phyloP scores from a whole-genome alignment of 1,140 invertebrate genomes.

The Drosophila kepulauana region DNA sequence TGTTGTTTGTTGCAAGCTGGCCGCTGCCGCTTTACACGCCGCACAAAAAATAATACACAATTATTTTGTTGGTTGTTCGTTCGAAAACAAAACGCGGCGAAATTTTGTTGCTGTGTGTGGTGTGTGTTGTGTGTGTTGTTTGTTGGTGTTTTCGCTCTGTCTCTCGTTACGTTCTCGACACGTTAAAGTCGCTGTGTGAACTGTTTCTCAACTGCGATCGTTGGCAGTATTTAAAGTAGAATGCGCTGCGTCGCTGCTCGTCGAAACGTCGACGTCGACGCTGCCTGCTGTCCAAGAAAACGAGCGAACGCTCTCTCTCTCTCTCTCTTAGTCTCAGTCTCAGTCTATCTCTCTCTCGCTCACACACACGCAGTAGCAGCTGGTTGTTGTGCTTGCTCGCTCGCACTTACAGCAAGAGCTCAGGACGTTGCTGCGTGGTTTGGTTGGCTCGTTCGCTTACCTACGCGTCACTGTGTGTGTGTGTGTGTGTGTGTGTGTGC shows the following conservation, averaged over 20 bases:
- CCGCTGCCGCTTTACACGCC: conserved; percentile 35
- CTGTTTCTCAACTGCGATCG: conserved; percentile 84
- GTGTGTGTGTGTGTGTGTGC: conserved; percentile 35
- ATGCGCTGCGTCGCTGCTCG: conserved; percentile 65
- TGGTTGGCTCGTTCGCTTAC: conserved; percentile 72
- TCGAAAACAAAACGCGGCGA: conserved; percentile 30
- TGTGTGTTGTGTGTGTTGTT: too few species aligned
- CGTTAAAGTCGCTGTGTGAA: conserved; percentile 84
- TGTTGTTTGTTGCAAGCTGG: conserved; percentile 16
- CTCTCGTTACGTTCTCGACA: conserved; percentile 74
- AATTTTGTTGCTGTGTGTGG: neutral
- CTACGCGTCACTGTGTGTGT: conserved; percentile 45
- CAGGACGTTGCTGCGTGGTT: conserved; percentile 63
- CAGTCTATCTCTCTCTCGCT: conserved; percentile 2
- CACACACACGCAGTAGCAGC: conserved; percentile 12
- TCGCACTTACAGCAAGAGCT: conserved; percentile 31
- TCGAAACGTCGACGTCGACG: conserved; percentile 26
- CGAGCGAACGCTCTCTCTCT: neutral
- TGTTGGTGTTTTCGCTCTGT: neutral
- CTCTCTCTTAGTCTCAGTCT: too few species aligned
- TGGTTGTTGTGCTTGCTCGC: conserved; percentile 19
- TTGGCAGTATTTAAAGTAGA: conserved; percentile 84
- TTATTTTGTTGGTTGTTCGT: conserved; percentile 7
- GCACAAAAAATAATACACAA: conserved; percentile 35
- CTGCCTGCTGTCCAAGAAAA: conserved; percentile 28